phyloP scores from a whole-genome alignment of 1,140 invertebrate genomes.

The Fopius arisanus region DNA sequence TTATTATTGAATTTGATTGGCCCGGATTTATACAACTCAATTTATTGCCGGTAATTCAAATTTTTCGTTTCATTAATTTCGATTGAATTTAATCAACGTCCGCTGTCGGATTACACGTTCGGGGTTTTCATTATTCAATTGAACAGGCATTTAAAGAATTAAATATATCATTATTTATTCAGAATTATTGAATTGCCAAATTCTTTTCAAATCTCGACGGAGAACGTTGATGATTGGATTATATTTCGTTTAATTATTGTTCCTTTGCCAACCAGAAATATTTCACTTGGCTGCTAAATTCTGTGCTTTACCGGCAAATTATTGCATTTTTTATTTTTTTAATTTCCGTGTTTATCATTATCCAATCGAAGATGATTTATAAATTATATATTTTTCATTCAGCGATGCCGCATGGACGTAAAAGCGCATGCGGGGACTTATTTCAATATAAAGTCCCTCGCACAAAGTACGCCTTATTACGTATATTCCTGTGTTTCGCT shows the following conservation, averaged over 20 bases:
- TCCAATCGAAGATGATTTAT: neutral
- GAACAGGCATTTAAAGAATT: neutral
- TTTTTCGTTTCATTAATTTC: conserved; percentile 2
- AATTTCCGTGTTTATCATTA: neutral
- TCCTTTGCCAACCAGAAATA: conserved; percentile 20
- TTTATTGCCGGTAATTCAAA: neutral
- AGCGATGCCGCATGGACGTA: conserved; percentile 15
- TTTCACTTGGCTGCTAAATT: conserved; percentile 29
- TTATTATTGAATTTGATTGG: conserved; percentile 45
- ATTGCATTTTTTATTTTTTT: neutral
- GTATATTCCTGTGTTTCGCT: conserved; percentile 20
- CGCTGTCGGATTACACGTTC: neutral
- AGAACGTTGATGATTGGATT: conserved; percentile 47
- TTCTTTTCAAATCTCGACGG: conserved; percentile 29
- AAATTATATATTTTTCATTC: neutral
- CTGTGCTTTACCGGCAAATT: conserved; percentile 23
- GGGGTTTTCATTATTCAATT: neutral
- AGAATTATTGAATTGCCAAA: neutral
- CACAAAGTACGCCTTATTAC: conserved; percentile 16
- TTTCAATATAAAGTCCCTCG: neutral
- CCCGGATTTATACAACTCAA: neutral
- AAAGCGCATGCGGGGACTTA: conserved; percentile 13
- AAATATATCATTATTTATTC: neutral
- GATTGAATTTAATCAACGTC: conserved; percentile 15
- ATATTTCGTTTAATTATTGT: conserved; percentile 25